Conservation (phyloP, 2,888 invertebrate genomes). For the Neoaliturus tenellus region DNA sequence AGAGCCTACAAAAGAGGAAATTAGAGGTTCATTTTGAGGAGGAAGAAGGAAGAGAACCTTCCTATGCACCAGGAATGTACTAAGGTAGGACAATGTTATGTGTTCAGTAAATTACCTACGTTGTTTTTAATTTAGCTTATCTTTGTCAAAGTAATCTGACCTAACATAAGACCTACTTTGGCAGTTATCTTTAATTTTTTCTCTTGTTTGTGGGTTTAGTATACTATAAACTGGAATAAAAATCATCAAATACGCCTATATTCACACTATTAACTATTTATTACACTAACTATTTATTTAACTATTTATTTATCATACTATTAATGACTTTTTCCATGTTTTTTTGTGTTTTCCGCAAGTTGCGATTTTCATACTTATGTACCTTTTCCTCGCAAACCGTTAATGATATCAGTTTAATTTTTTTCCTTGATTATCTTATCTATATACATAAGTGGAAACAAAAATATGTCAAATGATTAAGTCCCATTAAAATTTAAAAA, state of each 20-base stretch:
- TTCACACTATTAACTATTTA: too few species aligned
- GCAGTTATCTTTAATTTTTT: too few species aligned
- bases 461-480: neutral
- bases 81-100: neutral
- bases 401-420: neutral
- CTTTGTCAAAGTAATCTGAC: too few species aligned
- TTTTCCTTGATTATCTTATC: neutral
- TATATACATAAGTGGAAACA: neutral
- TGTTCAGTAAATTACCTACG: neutral
- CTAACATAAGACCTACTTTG: too few species aligned
- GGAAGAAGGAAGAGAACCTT: neutral
- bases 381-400: neutral
- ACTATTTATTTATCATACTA: too few species aligned
- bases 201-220: too few species aligned
- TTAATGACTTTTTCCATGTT: neutral
- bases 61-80: neutral
- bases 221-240: too few species aligned
- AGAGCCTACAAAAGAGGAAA: conserved; percentile 27
- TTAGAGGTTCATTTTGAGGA: conserved; percentile 43
- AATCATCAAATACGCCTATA: too few species aligned
- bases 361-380: neutral
- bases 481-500: neutral
- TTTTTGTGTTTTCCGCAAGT: conserved; percentile 7
- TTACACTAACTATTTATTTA: too few species aligned
- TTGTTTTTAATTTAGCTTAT: too few species aligned